Percentiles rank a stretch among this genome's conserved stretches.
Evolutionary conservation across 1,140 invertebrate genomes (phyloP).

Genomic region (Samia ricini): DNA sequence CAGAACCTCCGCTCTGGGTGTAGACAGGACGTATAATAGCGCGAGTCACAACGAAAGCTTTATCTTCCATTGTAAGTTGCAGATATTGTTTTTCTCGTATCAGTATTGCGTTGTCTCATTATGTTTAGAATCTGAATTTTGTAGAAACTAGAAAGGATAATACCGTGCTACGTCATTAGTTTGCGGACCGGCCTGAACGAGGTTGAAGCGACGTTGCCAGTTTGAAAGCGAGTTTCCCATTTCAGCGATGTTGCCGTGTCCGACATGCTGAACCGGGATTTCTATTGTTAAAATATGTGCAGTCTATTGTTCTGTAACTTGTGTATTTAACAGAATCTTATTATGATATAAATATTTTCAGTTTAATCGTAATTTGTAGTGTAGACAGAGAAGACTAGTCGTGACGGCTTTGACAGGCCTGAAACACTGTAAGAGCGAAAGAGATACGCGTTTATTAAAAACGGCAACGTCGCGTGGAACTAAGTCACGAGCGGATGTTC

Average conservation of each 20-base stretch:
- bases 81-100: constrained; percentile 66
- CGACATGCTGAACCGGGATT: constrained; percentile 38
- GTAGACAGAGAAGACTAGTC: constrained; percentile 33
- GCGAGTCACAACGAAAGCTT: constrained; percentile 52
- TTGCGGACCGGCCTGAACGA: constrained; percentile 56
- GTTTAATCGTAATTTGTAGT: constrained; percentile 20
- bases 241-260: constrained; percentile 56
- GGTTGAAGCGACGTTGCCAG: constrained; percentile 67
- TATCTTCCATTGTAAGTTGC: constrained; percentile 62
- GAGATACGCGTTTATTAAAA: constrained; percentile 47
- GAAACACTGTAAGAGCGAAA: constrained; percentile 34
- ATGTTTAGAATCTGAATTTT: constrained; percentile 62
- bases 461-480: constrained; percentile 65
- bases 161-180: constrained; percentile 70
- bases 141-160: constrained; percentile 75
- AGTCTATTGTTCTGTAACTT: constrained; percentile 37
- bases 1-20: constrained; percentile 50
- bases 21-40: constrained; percentile 50
- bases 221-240: constrained; percentile 59
- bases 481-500: constrained; percentile 75
- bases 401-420: constrained; percentile 24
- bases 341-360: constrained; percentile 32
- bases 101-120: constrained; percentile 74
- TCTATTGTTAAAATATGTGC: constrained; percentile 45
- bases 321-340: constrained; percentile 31